These are phyloP conservation scores for Phaenicophaeus curvirostris DNA, from an alignment of 2,797 vertebrate genomes.

Conservation along the genomic window DNA sequence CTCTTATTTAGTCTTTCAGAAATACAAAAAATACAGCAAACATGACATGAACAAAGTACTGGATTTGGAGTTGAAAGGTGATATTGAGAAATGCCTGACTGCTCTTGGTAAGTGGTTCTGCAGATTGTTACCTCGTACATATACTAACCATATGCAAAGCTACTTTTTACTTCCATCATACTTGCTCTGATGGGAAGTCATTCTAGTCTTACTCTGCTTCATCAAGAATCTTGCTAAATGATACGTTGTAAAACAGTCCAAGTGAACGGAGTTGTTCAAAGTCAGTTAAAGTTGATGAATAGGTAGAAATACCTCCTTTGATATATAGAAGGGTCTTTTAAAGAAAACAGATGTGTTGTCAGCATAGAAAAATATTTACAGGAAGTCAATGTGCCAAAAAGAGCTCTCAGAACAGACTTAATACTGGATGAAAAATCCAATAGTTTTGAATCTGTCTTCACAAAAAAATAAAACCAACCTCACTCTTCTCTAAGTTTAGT, in stretches of 20 bases:
- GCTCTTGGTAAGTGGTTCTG: slow-evolving; percentile 74
- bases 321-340: not conserved
- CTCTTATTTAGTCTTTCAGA: slow-evolving; percentile 76
- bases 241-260: not conserved
- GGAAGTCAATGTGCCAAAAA: not conserved
- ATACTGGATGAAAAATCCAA: not conserved
- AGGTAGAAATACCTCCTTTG: not conserved
- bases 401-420: not conserved
- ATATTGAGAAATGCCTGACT: slow-evolving; percentile 79
- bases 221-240: not conserved
- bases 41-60: slow-evolving; percentile 80
- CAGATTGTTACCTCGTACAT: not conserved
- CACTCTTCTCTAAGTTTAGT: not conserved
- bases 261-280: not conserved
- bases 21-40: slow-evolving; percentile 78
- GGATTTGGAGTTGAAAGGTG: slow-evolving; percentile 81
- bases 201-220: not conserved
- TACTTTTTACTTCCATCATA: not conserved
- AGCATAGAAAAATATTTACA: not conserved
- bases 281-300: not conserved
- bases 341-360: not conserved
- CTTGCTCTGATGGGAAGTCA: not conserved
- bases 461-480: not conserved
- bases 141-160: not conserved
- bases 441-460: not conserved